phyloP scores from a whole-genome alignment of 92 coral and sea anemone genomes.

The Epizoanthus stellaris region DNA sequence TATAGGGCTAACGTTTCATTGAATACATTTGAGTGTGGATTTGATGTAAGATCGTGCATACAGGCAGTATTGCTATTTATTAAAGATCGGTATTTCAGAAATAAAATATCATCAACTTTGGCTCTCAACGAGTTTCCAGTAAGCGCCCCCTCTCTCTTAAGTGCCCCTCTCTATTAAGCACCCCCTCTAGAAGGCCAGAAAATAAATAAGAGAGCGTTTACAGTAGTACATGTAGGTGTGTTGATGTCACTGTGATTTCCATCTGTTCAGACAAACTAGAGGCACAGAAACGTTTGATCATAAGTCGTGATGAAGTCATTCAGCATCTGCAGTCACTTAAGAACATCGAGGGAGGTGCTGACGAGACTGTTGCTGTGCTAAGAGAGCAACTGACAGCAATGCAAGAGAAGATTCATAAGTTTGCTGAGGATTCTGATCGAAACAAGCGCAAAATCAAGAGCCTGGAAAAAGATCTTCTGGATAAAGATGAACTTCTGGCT shows the following conservation, averaged over 20 bases:
- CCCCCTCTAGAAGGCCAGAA: too few relatives aligned
- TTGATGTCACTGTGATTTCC: background rate
- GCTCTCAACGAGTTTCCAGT: too few relatives aligned
- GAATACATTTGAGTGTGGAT: too few relatives aligned
- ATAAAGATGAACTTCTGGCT: slow-evolving; percentile 75
- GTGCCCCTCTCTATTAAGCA: too few relatives aligned
- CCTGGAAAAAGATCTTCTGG: slow-evolving; percentile 78
- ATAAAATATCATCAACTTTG: too few relatives aligned
- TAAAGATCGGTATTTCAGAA: too few relatives aligned
- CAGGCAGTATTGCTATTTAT: too few relatives aligned
- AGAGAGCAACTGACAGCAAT: slow-evolving; percentile 84
- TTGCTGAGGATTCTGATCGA: slow-evolving; percentile 89
- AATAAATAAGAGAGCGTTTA: background rate
- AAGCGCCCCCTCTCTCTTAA: too few relatives aligned
- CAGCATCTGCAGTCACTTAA: slow-evolving; percentile 90
- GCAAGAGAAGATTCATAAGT: slow-evolving; percentile 79
- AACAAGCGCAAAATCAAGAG: slow-evolving; percentile 67
- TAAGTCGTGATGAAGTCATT: slow-evolving; percentile 93
- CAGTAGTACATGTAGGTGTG: background rate
- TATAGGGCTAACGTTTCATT: too few relatives aligned
- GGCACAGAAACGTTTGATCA: slow-evolving; percentile 86
- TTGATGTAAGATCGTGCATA: too few relatives aligned
- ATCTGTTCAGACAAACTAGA: slow-evolving; percentile 78
- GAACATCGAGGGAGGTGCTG: slow-evolving; percentile 92
- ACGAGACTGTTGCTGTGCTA: slow-evolving; percentile 79